Percentiles rank a stretch among this genome's conserved stretches.
These are phyloP conservation scores for Paratilapia polleni DNA, from an alignment of 2,113 vertebrate species.

Conservation along the genomic window DNA sequence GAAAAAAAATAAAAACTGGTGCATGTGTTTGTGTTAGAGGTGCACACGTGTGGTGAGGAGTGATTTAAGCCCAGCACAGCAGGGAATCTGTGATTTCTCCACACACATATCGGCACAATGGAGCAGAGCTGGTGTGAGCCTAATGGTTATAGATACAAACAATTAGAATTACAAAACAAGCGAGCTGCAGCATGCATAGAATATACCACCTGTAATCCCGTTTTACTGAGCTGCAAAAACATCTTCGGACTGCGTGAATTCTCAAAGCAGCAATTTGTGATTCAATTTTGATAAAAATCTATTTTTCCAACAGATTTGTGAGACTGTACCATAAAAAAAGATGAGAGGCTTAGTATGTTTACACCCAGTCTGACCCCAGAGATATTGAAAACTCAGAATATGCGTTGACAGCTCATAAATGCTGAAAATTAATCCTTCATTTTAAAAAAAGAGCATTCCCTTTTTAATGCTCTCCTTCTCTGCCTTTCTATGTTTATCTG, in stretches of 20 bases:
- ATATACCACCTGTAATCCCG: conserved; percentile 25
- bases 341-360: conserved; percentile 39
- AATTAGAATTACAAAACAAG: conserved; percentile 54
- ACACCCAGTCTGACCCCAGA: background rate
- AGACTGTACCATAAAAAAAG: conserved; percentile 26
- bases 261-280: background rate
- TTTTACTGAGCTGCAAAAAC: background rate
- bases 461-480: background rate
- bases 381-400: conserved; percentile 33
- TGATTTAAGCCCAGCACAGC: conserved; percentile 60
- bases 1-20: conserved; percentile 6
- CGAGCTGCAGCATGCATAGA: background rate
- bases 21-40: conserved; percentile 59
- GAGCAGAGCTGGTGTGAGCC: conserved; percentile 52
- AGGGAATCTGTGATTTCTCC: conserved; percentile 58
- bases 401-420: conserved; percentile 11
- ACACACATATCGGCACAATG: conserved; percentile 62
- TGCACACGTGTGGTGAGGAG: conserved; percentile 53
- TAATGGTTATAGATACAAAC: conserved; percentile 69
- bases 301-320: conserved; percentile 21
- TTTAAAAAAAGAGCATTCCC: background rate
- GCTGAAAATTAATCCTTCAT: conserved; percentile 34
- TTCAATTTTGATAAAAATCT: conserved; percentile 20
- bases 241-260: background rate
- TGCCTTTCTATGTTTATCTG: background rate